Base-by-base conservation (phyloP, 2,113 vertebrate genomes). In the Agapornis roseicollis region DNA sequence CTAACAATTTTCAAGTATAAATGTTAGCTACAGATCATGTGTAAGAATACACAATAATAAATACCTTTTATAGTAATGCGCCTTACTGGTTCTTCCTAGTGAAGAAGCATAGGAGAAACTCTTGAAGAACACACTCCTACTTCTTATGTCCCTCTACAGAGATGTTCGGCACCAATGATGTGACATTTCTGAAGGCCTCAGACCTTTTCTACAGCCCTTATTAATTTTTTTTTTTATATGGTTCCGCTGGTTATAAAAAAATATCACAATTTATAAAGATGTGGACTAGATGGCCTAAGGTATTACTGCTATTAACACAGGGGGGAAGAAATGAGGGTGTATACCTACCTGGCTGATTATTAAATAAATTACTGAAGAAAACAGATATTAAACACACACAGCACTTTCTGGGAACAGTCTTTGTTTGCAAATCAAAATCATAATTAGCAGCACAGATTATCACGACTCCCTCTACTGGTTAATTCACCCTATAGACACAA, bases 401-500 rank as follows among this genome's bases (percentile, higher is more conserved):
- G 20, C 10, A 76, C 17, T 88, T 93, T 42, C 50, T 0, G 13
- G 50, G 35, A 87, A 89, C 64, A 41, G 69, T 74, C 74, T 89
- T 92, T 93, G 46, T 84, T 91, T 84, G 46, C 46, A 92, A 93
- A 88, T 58, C 58, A 94, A 88, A 52, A 89, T 52, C 35, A 72
- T 69, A 81, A 86, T 27, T 86, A 76, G 41, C 23, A 74, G 64
- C 15, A 71, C 2, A 88, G 18, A 37, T 66, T 71, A 66, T 29
- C 39, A 92, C 10, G 20, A 74, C 13, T 92, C 44, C 46, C 85
- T 95, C 89, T 95, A 29, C n/a, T 78, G 58, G 55, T 80, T 74
- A 90, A 86, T 12, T 86, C 52, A 80, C 33, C 8, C 28, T 29
- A 18, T 0, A 82, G 35, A 11, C 31, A 37, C n/a, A 76, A 93